These are phyloP conservation scores for Melospiza melodia DNA, from an alignment of 2,113 vertebrate genomes.

Conservation along the genomic window DNA sequence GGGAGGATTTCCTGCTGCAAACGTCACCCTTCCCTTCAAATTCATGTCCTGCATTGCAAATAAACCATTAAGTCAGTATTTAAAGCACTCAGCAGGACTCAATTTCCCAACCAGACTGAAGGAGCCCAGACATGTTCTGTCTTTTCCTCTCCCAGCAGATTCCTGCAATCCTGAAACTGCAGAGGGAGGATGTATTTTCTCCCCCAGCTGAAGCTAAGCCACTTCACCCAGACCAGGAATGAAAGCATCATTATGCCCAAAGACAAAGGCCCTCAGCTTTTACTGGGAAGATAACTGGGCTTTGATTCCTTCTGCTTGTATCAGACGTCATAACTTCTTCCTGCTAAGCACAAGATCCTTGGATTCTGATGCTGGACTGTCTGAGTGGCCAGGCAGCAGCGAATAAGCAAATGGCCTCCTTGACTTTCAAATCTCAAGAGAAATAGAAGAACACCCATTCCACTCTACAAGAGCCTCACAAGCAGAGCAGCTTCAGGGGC, in stretches of 20 bases:
- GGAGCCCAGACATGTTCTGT: not conserved
- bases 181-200: not conserved
- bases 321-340: not conserved
- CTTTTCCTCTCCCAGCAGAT: not conserved
- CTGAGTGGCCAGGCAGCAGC: not conserved
- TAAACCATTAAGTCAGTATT: not conserved
- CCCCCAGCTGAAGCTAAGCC: not conserved
- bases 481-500: not conserved
- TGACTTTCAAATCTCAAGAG: not conserved
- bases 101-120: not conserved
- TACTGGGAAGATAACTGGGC: not conserved
- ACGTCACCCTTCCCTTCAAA: not conserved
- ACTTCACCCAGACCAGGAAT: not conserved
- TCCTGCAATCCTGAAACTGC: not conserved
- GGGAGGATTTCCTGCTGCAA: not conserved
- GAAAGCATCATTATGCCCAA: not conserved
- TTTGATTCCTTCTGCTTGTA: not conserved
- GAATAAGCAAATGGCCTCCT: not conserved
- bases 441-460: not conserved
- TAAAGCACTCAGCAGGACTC: not conserved
- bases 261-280: not conserved
- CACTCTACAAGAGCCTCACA: not conserved
- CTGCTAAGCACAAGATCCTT: not conserved
- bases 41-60: not conserved
- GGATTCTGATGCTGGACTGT: not conserved